Evolutionary conservation across 92 coral and sea anemone genomes (phyloP), one percentile per base, ranked within the genome.

Genomic region (Meandrina meandrites): DNA sequence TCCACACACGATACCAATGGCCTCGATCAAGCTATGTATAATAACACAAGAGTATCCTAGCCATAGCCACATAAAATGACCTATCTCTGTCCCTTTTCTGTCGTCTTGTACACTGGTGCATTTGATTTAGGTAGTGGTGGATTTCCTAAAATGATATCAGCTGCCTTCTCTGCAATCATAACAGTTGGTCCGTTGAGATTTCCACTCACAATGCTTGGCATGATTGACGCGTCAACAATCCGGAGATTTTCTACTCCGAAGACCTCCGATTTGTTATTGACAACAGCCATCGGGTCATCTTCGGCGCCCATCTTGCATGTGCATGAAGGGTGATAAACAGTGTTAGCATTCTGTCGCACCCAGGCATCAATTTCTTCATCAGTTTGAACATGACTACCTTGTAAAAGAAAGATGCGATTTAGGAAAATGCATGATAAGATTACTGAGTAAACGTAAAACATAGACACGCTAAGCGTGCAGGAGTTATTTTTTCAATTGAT

Each of bases 121-220:
- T 67, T 78, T 32, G 93, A 91, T 79, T 81, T 90, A 24, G 98
- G 90, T 11, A 95, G 79, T 10, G 94, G 80, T n/a, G 89, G 87
- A 75, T 93, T 91, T 51, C 94, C 94, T 56, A 95, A 84, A 57
- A 95, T 89, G 60, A 85, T 80, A 91, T 95, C 98, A 76, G 98
- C 94, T 72, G 92, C 90, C 82, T 95, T 95, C 79, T 95, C 96
- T 58, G 98, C 98, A 18, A 95, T 84, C 98, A 95, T 95, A 28
- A 95, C 78, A 18, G 93, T 93, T 68, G 98, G 96, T 82, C 93
- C 98, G 82, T 95, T 95, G 36, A 93, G 93, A 86, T 95, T 95
- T 37, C 98, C 98, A 84, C 98, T 95, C 66, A 93, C 94, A 57
- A 95, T 83, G 45, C 93, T 93, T 22, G 98, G 98, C 96, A 93